phyloP scores from a whole-genome alignment of 2,797 vertebrate genomes.

The Propithecus deckenii region DNA sequence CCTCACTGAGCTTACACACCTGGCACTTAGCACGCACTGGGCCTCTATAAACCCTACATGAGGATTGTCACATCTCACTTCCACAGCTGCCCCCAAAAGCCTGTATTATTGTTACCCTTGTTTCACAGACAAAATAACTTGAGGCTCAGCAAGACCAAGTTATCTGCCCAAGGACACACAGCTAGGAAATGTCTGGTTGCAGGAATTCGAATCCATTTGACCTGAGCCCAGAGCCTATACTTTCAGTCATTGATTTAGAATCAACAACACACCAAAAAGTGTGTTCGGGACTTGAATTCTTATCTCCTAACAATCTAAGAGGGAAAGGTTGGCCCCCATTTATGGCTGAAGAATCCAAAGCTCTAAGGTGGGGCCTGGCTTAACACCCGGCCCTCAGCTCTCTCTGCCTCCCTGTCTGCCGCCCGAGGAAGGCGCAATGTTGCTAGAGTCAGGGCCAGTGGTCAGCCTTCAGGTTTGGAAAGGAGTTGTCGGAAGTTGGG shows the following conservation, averaged over 20 bases:
- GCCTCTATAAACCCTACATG: rapidly evolving
- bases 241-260: not conserved
- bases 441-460: rapidly evolving
- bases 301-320: not conserved
- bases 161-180: not conserved
- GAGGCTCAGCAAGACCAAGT: not conserved
- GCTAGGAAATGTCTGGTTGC: not conserved
- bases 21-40: not conserved
- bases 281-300: not conserved
- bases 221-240: not conserved
- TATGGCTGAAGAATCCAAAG: not conserved
- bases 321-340: not conserved
- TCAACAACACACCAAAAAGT: no score
- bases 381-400: not conserved
- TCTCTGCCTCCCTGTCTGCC: not conserved
- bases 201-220: not conserved
- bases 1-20: not conserved
- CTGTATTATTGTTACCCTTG: not conserved
- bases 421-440: not conserved
- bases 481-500: not conserved
- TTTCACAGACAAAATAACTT: not conserved
- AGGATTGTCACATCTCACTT: not conserved
- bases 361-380: not conserved
- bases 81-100: not conserved
- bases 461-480: not conserved